Evolutionary conservation across 2,113 vertebrate genomes (phyloP).

Genomic region (Elephas maximus): DNA sequence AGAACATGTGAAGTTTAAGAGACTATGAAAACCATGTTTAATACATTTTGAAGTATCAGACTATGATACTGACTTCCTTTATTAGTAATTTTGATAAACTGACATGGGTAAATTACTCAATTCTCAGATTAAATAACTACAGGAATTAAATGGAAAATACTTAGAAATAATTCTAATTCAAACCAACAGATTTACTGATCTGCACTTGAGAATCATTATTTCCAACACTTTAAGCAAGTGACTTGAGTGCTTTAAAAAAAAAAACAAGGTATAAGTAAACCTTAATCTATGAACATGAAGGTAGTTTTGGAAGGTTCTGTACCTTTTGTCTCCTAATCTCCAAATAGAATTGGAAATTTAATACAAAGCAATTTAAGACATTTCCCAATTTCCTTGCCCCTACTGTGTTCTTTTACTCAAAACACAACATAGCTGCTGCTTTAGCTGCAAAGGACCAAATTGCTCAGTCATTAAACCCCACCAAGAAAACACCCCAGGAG

Average conservation of each 20-base stretch:
- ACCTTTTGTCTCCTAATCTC: not conserved
- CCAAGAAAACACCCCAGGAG: not conserved
- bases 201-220: not conserved
- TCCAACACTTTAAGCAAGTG: not conserved
- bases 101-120: not conserved
- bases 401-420: slow-evolving; percentile 32
- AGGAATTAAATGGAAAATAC: slow-evolving; percentile 42
- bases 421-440: not conserved
- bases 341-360: not conserved
- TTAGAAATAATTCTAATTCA: slow-evolving; percentile 52
- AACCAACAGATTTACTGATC: not conserved
- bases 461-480: slow-evolving; percentile 47
- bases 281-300: slow-evolving; percentile 3
- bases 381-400: slow-evolving; percentile 19
- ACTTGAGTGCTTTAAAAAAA: not conserved
- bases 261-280: not conserved
- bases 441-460: slow-evolving; percentile 48
- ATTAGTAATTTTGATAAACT: slow-evolving; percentile 11
- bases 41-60: slow-evolving; percentile 49
- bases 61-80: not conserved
- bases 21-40: not conserved
- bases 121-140: not conserved
- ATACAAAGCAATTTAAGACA: slow-evolving; percentile 9
- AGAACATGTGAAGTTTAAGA: not conserved
- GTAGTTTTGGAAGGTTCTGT: not conserved